Conservation (phyloP, 2,888 invertebrate species). For the Platypus cylindrus region DNA sequence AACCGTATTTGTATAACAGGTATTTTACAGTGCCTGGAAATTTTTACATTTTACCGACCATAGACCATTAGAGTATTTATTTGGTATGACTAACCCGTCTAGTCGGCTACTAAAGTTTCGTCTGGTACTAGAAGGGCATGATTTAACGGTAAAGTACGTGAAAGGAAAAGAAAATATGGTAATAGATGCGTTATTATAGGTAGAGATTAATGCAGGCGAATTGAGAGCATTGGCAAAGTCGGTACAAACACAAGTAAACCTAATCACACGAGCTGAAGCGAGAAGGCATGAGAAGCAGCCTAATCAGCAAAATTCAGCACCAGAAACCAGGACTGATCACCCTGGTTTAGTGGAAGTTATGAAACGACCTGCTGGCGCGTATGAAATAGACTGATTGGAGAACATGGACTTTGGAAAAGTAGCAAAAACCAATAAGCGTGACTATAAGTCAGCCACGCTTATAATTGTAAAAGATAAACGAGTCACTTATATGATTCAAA, state of each 20-base stretch:
- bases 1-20: too few species aligned
- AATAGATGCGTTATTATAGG: conserved; percentile 10
- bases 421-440: conserved; percentile 2
- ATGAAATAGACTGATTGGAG: conserved; percentile 4
- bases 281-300: too few species aligned
- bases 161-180: too few species aligned
- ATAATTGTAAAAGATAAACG: conserved; percentile 4
- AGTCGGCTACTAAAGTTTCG: too few species aligned
- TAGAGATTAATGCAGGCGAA: conserved; percentile 5
- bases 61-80: conserved; percentile 3
- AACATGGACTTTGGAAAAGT: conserved; percentile 2
- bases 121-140: too few species aligned
- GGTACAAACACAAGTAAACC: too few species aligned
- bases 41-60: conserved; percentile 1
- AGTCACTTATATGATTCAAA: too few species aligned
- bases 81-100: conserved; percentile 2
- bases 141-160: too few species aligned
- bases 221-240: conserved; percentile 9
- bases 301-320: too few species aligned
- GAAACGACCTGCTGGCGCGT: conserved; percentile 7
- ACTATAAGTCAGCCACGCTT: conserved; percentile 2
- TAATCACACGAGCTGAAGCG: too few species aligned
- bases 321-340: conserved; percentile 13
- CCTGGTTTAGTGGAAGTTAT: conserved; percentile 9
- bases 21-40: conserved; percentile 6